Evolutionary conservation across 92 coral and sea anemone species (phyloP), one percentile per base, ranked within the genome.

Genomic region (Ricordea florida): DNA sequence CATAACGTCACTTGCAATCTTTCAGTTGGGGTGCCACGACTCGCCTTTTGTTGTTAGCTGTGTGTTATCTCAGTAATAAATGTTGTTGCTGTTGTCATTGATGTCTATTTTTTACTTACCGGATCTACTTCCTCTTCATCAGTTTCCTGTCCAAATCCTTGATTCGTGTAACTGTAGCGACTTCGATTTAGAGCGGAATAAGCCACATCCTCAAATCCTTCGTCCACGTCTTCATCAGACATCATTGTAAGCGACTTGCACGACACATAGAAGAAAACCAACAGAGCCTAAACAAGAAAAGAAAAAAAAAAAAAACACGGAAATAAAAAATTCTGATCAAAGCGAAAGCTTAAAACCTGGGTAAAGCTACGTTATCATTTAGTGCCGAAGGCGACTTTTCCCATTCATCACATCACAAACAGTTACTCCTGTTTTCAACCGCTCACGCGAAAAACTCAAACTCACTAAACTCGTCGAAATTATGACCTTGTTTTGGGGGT

Each of bases 151-250:
- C 44, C 33, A 27, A 47, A 82, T n/a, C 78, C 88, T 44, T 18
- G 37, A 57, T 74, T 74, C 23, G 47, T 6, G 47, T 66, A 47
- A 22, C 76, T 53, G 20, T 57, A 28, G 61, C 50, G 38, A 16
- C 52, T 55, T 3, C 56, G 40, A 13, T 70, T 50, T 5, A 70
- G 30, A 16, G 82, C 57, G 0, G 69, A 52, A 13, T 64, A 37
- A 9, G 82, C 38, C 80, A 86, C 23, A 46, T 86, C 92, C 56
- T 47, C 88, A 53, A 66, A 81, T 5, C 80, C 88, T 59, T 81
- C 88, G 62, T 74, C 88, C 20, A 26, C 63, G 3, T 81, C 83
- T 16, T 30, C 58, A 21, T 52, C 60, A 20, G 72, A 74, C 9
- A 25, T 29, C 4, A 30, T 36, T 10, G 57, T 23, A 8, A 21